Evolutionary conservation across 2,888 invertebrate genomes (phyloP), one percentile per base, ranked within the genome.

Genomic region (Torymus tubicola): DNA sequence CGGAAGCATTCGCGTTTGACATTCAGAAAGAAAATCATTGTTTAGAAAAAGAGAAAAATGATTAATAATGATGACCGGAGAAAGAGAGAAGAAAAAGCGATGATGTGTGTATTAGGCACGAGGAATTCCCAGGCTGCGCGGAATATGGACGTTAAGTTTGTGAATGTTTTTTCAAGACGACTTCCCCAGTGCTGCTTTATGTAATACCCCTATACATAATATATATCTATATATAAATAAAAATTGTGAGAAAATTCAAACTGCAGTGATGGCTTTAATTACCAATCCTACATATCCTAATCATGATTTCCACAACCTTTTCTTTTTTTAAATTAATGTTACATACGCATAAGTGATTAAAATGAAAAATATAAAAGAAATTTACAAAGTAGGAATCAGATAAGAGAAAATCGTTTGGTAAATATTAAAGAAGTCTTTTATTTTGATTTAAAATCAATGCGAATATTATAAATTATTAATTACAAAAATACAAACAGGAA

Each of bases 181-280:
- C 68, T 76, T 65, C 87, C 86, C 86, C 87, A 88, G 84, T 87
- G 87, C 87, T 89, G 89, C 89, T 89, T 89, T 89, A 87, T 88
- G 88, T 89, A 89, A 89, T 89, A 88, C 86, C 86, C 42, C 86
- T 87, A 87, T 86, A 88, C 86, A 80, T 80, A 85, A 86, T 87
- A 87, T 86, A 87, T 85, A 81, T 87, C 85, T 86, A 87, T 83
- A 86, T 82, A 85, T 82, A 84, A 83, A 86, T 85, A 85, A 85
- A 87, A 86, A 83, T 83, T 80, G 81, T 84, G 81, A 86, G 72
- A 86, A 84, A 84, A 85, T 63, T 83, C 74, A 78, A 82, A 73
- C 31, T 60, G 73, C 14, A 53, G n/a, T 68, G 16, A 24, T 65
- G 10, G 21, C 4, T 74, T 67, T 31, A 60, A 50, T 70, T 8